Evolutionary conservation across 2,797 vertebrate species (phyloP).

Genomic region (Ptychobarbus kaznakovi): DNA sequence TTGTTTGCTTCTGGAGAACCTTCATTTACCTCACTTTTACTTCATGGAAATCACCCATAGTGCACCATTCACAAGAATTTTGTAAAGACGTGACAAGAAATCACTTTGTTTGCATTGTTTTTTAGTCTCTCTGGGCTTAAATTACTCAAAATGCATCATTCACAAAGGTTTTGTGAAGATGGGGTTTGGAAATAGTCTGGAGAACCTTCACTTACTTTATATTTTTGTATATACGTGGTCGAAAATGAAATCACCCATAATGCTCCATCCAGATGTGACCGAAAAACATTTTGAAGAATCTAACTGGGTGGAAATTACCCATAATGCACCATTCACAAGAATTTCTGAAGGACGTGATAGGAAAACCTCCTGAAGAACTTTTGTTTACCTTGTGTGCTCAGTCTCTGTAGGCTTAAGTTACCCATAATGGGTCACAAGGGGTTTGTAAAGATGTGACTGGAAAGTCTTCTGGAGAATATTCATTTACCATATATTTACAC

Average conservation of each 20-base stretch:
- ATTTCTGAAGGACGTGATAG: constrained; percentile 7
- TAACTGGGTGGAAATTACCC: neutral
- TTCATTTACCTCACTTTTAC: neutral
- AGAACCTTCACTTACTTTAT: neutral
- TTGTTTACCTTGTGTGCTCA: neutral
- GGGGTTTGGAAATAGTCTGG: neutral
- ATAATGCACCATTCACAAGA: neutral
- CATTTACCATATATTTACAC: neutral
- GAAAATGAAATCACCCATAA: neutral
- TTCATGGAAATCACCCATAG: neutral
- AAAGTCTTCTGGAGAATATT: neutral
- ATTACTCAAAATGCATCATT: constrained; percentile 37
- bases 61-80: neutral
- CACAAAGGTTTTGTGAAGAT: constrained; percentile 5
- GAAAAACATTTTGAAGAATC: neutral
- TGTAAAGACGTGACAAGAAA: constrained; percentile 8
- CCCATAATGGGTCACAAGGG: constrained; percentile 5
- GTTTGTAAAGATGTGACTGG: constrained; percentile 8
- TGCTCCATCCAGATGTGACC: too few relatives aligned
- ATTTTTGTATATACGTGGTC: neutral
- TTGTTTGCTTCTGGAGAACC: neutral
- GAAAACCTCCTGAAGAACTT: neutral
- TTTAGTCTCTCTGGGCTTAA: neutral
- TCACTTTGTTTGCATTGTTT: neutral
- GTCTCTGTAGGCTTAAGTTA: constrained; percentile 33